Evolutionary conservation across 1,140 invertebrate genomes (phyloP), one percentile per base, ranked within the genome.

Genomic region (Heliconius hewitsoni): DNA sequence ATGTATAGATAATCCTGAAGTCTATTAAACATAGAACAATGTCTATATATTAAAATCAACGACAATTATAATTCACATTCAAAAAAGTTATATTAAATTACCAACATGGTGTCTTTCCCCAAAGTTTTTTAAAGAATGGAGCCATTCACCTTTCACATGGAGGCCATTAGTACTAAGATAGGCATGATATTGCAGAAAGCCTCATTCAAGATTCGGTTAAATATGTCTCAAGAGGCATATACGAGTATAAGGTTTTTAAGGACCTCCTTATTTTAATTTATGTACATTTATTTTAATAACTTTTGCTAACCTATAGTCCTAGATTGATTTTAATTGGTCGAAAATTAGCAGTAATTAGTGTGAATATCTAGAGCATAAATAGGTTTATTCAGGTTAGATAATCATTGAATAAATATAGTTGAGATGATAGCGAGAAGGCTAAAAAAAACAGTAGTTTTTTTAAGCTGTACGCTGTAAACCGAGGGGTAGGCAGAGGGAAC

Each of bases 141-240:
- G 84, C 86, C 85, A 86, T 90, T 91, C 87, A 88, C 89, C 87
- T 89, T 89, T 87, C 87, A 87, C 85, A 87, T 89, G 85, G 89
- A 90, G 84, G 86, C 87, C 87, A 89, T 89, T 91, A 90, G 88
- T 87, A 84, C 80, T 82, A 82, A 87, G 87, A 90, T 89, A 93
- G 88, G 87, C 88, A 87, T 82, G 86, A 87, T 89, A 91, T 88
- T 86, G 88, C 85, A 86, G 82, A 84, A 84, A 83, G 85, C 81
- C 82, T 82, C 73, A 82, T 83, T 85, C 74, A 74, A 89, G 88
- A 92, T 91, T 11, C 19, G 73, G 19, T 73, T 78, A 27, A 73
- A 78, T 55, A 72, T 73, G 34, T 66, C 60, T 30, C 27, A n/a
- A 66, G 27, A 23, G 60, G 60, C 60, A 30, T 30, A 66, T 66